Evolutionary conservation across 2,797 vertebrate genomes (phyloP), one percentile per base, ranked within the genome.

Genomic region (Sebastes hopkinsi): DNA sequence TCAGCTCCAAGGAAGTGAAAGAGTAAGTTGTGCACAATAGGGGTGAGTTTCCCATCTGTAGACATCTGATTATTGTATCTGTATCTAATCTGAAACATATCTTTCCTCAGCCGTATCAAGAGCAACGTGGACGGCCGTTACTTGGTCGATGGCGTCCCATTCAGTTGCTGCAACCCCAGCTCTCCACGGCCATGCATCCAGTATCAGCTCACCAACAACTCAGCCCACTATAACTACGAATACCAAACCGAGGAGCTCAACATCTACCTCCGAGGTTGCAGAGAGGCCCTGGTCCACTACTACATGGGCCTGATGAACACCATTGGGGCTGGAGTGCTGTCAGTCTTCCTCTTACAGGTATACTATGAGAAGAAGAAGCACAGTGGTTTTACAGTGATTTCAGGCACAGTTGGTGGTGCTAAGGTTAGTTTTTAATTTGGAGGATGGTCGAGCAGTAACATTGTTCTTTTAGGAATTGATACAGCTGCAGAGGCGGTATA

Each of bases 101-200:
- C 8, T 32, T 79, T 77, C 50, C 11, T 42, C 38, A 96, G 96
- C 75, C 95, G 95, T n/a, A 88, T 97, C 73, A 96, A 95, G 85
- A 97, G 96, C 91, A 97, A 97, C 1, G 95, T 97, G 75, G 96
- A 97, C 25, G 96, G 96, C 1, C 95, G 94, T 27, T 97, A 97
- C 87, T 84, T 97, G 88, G 52, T 96, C 9, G 96, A 97, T 23
- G 95, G 95, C 4, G 96, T 97, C 60, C 96, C 96, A 0, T 97
- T 97, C 92, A 97, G 96, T 65, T 97, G 96, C 93, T 97, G 96
- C 75, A 97, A 96, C 87, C 96, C 96, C 67, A 93, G 84, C 86
- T 97, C 96, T 79, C 96, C 96, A 0, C 91, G 96, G 25, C 96
- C 96, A 2, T 97, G 96, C 89, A 96, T 97, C 82, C 96, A 97